Base-by-base conservation (phyloP, 2,113 vertebrate species). In the Hydrolagus affinis region DNA sequence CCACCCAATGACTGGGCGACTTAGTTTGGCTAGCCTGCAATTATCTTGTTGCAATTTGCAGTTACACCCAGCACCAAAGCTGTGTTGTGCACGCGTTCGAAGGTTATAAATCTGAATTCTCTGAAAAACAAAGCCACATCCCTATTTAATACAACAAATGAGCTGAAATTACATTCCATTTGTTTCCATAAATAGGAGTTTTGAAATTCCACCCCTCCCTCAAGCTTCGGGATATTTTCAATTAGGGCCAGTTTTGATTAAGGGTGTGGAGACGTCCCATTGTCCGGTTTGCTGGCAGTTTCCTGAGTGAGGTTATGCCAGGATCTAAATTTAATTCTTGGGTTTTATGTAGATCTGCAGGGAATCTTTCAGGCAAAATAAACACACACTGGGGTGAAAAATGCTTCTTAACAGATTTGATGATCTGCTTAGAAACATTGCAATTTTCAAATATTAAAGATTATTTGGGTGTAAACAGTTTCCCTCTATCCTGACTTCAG, bases 251-350 rank as follows among this genome's bases (percentile, higher is more conserved):
- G 44, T 44, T 80, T 80, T n/a, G 17, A 64, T 78, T 78, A 44
- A 78, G 14, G 23, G 15, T 64, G 59, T 60, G 8, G 57, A 80
- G 23, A 30, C 23, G n/a, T 64, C 11, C 76, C 12, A 80, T 80
- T 80, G 56, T 80, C n/a, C 62, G 57, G 76, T 62, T 80, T 62
- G 62, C 25, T 64, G 62, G 23, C 76, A 80, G 57, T 64, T 64
- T 28, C 76, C 76, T 64, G 59, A 80, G 62, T n/a, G 44, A 80
- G 9, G 28, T n/a, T 60, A 15, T 80, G 23, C 76, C 59, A 80
- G 62, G 15, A 28, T 80, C 76, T n/a, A 80, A 80, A 80, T 80
- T 80, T 80, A 64, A 57, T 80, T 62, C 59, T 11, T 25, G 14
- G 2, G 71, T 25, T 77, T 23, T 12, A 77, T 64, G 56, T 28